A percentile compares a stretch with the other conserved stretches of the same genome.
phyloP scores from a whole-genome alignment of 2,113 vertebrate species.

The Solea senegalensis region DNA sequence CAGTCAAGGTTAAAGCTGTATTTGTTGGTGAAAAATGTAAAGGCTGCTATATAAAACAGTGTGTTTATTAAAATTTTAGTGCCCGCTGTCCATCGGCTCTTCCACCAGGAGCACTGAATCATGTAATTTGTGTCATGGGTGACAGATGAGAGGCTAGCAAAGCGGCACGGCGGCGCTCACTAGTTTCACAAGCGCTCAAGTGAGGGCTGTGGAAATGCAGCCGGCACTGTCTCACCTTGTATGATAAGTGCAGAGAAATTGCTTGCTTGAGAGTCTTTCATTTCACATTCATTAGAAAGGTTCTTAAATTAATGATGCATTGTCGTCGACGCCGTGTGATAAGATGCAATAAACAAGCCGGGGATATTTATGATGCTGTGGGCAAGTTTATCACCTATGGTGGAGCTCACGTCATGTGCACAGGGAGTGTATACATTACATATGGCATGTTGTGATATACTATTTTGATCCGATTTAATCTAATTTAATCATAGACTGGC shows the following conservation, averaged over 20 bases:
- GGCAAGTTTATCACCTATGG: conserved; percentile 52
- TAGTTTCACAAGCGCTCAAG: conserved; percentile 55
- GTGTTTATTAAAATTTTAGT: conserved; percentile 74
- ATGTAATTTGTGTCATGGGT: conserved; percentile 73
- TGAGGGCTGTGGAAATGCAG: conserved; percentile 42
- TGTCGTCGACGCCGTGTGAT: conserved; percentile 43
- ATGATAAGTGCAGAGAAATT: conserved; percentile 43
- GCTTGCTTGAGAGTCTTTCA: conserved; percentile 61
- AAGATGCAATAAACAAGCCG: conserved; percentile 68
- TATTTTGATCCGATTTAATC: background rate
- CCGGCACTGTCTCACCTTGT: conserved; percentile 21
- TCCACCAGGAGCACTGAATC: conserved; percentile 65
- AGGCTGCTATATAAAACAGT: conserved; percentile 54
- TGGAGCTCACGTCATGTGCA: conserved; percentile 26
- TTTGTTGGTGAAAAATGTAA: conserved; percentile 61
- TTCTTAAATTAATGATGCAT: conserved; percentile 72
- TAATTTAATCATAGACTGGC: background rate
- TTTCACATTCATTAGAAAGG: conserved; percentile 70
- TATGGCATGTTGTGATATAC: conserved; percentile 19
- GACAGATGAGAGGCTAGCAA: conserved; percentile 64
- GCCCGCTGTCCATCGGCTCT: conserved; percentile 65
- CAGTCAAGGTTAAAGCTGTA: conserved; percentile 71
- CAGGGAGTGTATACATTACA: conserved; percentile 16
- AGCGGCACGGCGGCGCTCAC: conserved; percentile 35
- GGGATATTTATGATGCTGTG: conserved; percentile 57